Evolutionary conservation across 2,888 invertebrate genomes (phyloP).

Genomic region (Sturmia bella): DNA sequence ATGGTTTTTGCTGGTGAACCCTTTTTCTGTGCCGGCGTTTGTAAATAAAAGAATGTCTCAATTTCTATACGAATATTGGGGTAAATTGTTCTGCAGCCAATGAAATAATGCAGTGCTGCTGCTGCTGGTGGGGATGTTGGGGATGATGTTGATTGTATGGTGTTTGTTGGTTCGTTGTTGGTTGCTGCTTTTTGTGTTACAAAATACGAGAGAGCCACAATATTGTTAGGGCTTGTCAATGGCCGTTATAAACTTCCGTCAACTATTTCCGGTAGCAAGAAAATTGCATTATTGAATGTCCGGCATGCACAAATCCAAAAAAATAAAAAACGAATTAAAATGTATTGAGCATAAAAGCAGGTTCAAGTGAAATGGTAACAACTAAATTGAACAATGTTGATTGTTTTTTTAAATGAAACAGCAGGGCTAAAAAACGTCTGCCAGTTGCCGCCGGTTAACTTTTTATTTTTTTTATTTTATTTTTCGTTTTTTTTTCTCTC

Average conservation of each 20-base stretch:
- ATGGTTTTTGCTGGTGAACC: conserved; percentile 11
- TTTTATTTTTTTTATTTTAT: conserved; percentile 3
- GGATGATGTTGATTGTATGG: not conserved
- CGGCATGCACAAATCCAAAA: conserved; percentile 28
- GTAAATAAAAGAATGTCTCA: not conserved
- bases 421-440: not conserved
- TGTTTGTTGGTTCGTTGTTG: not conserved
- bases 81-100: not conserved
- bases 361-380: conserved; percentile 21
- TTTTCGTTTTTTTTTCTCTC: not conserved
- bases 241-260: conserved; percentile 71
- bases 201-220: conserved; percentile 39
- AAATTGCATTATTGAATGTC: conserved; percentile 72
- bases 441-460: not conserved
- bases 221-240: conserved; percentile 67
- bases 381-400: conserved; percentile 28
- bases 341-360: not conserved
- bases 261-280: conserved; percentile 72
- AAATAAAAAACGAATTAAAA: not conserved
- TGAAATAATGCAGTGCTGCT: not conserved
- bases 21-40: not conserved
- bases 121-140: not conserved
- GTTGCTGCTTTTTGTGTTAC: not conserved
- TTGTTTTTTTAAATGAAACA: conserved; percentile 13
- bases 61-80: not conserved